Percentiles rank a stretch among this genome's conserved stretches.
These are phyloP conservation scores for Temnopleurus reevesii DNA, from an alignment of 53 echinoderm and acorn worm genomes.

Conservation along the genomic window DNA sequence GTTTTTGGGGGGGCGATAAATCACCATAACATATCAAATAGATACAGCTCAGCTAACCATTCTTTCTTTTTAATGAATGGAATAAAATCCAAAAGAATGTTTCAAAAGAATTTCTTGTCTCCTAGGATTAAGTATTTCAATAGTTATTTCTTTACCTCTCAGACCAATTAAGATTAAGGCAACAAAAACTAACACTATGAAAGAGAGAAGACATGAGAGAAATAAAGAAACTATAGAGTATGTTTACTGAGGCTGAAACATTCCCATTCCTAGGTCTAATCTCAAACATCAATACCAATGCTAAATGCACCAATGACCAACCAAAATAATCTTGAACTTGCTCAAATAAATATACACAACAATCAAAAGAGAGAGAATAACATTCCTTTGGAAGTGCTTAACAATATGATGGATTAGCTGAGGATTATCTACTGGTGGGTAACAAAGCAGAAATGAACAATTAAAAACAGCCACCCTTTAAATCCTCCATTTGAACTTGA, in stretches of 20 bases:
- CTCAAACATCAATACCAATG: conserved; percentile 38
- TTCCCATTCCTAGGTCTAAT: conserved; percentile 10
- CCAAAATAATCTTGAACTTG: conserved; percentile 32
- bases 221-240: conserved; percentile 6
- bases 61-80: too few relatives aligned
- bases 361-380: not conserved
- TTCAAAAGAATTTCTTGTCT: too few relatives aligned
- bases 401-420: not conserved
- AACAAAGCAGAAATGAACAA: conserved; percentile 43
- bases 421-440: conserved; percentile 1
- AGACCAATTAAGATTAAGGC: conserved; percentile 38
- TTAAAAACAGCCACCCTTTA: not conserved
- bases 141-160: not conserved
- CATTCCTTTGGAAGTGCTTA: not conserved
- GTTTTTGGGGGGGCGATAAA: too few relatives aligned
- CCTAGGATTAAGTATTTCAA: not conserved
- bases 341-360: not conserved
- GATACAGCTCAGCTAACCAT: too few relatives aligned
- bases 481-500: conserved; percentile 17
- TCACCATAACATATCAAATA: too few relatives aligned
- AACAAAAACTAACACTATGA: conserved; percentile 26
- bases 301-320: conserved; percentile 32
- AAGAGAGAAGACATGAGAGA: not conserved
- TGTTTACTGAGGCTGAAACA: conserved; percentile 35
- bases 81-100: too few relatives aligned